Evolutionary conservation across 2,797 vertebrate genomes (phyloP), one percentile per base, ranked within the genome.

Genomic region (Capromys pilorides): DNA sequence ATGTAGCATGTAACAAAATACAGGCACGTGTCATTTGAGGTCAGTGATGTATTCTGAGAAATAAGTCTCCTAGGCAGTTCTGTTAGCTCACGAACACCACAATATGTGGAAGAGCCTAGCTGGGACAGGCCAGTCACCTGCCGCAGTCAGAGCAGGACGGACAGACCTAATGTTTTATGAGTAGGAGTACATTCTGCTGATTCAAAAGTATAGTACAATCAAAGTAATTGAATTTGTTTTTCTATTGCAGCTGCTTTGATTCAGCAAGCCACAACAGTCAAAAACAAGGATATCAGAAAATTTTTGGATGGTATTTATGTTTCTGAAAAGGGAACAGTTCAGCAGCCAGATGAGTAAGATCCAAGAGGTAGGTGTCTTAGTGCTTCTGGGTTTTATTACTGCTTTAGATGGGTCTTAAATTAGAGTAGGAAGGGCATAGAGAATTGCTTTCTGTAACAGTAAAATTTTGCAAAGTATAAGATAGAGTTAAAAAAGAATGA

Each of bases 171-270:
- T 26, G 18, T 80, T 36, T 80, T 83, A 73, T 36, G 12, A 81
- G 4, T 36, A 41, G 16, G n/a, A n/a, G n/a, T 28, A 41, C 24
- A 21, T 36, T 45, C 21, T 73, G 26, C 13, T 57, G 21, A 22
- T n/a, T n/a, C 36, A 59, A 59, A 21, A 80, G n/a, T 26, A 28
- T 39, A 41, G 57, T 28, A 28, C 18, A n/a, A 13, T 12, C 51
- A 57, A 54, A 12, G 12, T 95, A 73, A 41, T 86, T 95, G 61
- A 45, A 4, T 82, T 61, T 91, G 79, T 45, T 62, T 95, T 86
- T 93, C 3, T 90, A 21, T 82, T 98, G 67, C 97, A 99, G 99
- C 99, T 96, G 99, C 99, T 98, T 98, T n/a, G n/a, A n/a, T n/a
- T n/a, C n/a, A n/a, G n/a, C n/a, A n/a, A n/a, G n/a, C n/a, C n/a